Percentiles rank a stretch among this genome's conserved stretches.
Evolutionary conservation across 37 sponge, comb jelly and placozoan genomes (phyloP).

Genomic region (Aplysina aerophoba): DNA sequence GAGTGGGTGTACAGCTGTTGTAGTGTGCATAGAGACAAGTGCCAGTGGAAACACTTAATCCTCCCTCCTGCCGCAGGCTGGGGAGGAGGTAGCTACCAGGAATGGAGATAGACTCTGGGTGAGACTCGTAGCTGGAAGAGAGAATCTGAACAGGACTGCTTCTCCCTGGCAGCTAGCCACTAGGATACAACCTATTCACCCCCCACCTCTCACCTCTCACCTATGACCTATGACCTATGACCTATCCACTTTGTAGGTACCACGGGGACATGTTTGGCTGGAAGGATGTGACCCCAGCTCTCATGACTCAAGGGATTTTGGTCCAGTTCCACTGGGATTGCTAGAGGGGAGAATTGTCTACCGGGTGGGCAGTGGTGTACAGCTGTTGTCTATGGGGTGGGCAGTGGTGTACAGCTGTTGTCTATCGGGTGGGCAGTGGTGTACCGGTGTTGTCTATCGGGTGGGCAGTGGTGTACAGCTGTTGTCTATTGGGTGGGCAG

Average conservation of each 20-base stretch:
- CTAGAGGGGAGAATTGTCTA: constrained; percentile 3
- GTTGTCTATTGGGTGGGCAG: no score
- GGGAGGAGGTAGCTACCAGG: not conserved
- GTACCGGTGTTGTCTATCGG: no score
- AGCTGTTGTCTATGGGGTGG: no score
- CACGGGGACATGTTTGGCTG: constrained; percentile 32
- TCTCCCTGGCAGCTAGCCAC: no score
- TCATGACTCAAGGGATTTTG: constrained; percentile 22
- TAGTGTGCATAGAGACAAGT: no score
- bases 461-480: no score
- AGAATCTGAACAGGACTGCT: not conserved
- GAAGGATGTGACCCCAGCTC: constrained; percentile 30
- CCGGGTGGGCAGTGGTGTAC: not conserved
- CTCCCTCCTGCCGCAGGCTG: not conserved
- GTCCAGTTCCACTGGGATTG: constrained; percentile 10
- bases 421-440: no score
- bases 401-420: no score
- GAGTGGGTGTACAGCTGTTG: not conserved
- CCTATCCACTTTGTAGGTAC: not conserved
- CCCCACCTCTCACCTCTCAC: no score
- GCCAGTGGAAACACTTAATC: no score
- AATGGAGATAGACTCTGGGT: not conserved
- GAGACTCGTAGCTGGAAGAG: not conserved
- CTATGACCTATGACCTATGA: not conserved
- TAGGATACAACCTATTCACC: not conserved